Evolutionary conservation across 2,888 invertebrate species (phyloP).

Genomic region (Sphecodes monilicornis): DNA sequence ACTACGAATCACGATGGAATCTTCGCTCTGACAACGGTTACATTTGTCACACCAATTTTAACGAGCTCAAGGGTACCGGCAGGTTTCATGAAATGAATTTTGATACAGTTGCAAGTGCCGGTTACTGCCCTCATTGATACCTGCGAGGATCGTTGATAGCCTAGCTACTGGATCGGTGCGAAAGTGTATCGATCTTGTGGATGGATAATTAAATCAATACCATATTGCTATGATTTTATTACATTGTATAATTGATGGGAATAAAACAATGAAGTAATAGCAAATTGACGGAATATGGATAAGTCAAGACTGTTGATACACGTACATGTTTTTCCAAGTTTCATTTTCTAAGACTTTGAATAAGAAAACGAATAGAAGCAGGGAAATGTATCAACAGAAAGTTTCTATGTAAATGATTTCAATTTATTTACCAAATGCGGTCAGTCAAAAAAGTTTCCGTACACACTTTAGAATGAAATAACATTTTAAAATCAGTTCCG

Average conservation of each 20-base stretch:
- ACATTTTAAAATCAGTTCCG: no score
- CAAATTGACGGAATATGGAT: no score
- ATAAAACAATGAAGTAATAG: neutral
- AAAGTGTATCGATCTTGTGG: neutral
- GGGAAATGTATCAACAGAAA: no score
- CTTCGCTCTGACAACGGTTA: conserved; percentile 38
- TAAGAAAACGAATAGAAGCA: no score
- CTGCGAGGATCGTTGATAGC: neutral
- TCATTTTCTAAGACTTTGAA: no score
- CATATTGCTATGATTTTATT: neutral
- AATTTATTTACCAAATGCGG: no score
- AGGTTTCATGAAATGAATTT: conserved; percentile 28
- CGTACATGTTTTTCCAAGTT: no score
- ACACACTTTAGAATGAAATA: no score
- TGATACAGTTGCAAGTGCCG: neutral
- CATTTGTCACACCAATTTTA: conserved; percentile 18
- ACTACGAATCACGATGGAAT: conserved; percentile 45
- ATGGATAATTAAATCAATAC: no score
- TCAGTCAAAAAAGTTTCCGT: no score
- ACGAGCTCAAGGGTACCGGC: conserved; percentile 20
- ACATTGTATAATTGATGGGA: neutral
- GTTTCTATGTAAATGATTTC: no score
- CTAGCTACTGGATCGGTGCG: neutral
- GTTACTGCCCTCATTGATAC: neutral
- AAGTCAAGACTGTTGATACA: no score